Conservation (phyloP, 2,888 invertebrate genomes). For the Operophtera brumata region DNA sequence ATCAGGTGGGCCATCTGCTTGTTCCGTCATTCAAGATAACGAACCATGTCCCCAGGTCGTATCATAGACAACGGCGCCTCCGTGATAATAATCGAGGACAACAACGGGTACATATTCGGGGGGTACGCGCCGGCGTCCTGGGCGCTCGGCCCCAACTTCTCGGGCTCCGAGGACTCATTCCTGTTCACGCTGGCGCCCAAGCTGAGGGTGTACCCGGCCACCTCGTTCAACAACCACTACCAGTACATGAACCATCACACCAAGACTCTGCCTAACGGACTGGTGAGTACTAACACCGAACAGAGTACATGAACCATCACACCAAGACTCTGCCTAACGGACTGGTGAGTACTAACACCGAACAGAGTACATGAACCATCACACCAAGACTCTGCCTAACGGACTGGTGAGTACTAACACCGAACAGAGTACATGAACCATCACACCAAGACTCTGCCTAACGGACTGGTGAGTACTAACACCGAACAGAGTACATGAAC, state of each 20-base stretch:
- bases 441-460: too few relatives aligned
- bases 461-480: too few relatives aligned
- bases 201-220: conserved; percentile 88
- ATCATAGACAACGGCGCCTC: conserved; percentile 91
- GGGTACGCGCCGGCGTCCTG: conserved; percentile 92
- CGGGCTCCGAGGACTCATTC: conserved; percentile 88
- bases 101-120: conserved; percentile 91
- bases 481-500: too few relatives aligned
- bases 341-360: too few relatives aligned
- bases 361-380: too few relatives aligned
- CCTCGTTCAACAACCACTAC: conserved; percentile 93
- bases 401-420: too few relatives aligned
- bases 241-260: conserved; percentile 96
- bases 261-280: conserved; percentile 96
- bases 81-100: conserved; percentile 90
- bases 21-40: too few relatives aligned
- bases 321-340: too few relatives aligned
- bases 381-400: too few relatives aligned
- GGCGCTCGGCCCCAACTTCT: conserved; percentile 88
- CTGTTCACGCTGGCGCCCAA: conserved; percentile 91
- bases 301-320: too few relatives aligned
- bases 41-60: conserved; percentile 72
- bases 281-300: conserved; percentile 78
- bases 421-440: too few relatives aligned
- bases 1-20: too few relatives aligned